Evolutionary conservation across 2,113 vertebrate genomes (phyloP), one percentile per base, ranked within the genome.

Genomic region (Protobothrops flavoviridis): DNA sequence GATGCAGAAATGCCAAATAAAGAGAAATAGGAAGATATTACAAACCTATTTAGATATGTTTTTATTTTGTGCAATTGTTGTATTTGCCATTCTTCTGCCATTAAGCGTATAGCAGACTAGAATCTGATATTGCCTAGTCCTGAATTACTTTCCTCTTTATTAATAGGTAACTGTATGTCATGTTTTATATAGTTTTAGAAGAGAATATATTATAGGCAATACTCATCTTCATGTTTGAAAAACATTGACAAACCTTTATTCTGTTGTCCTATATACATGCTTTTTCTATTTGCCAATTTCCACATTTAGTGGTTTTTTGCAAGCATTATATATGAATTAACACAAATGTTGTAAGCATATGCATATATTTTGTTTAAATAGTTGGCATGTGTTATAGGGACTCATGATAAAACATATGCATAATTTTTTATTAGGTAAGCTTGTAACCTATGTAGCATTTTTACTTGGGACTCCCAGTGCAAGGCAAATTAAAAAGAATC

Each of bases 61-160:
- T 88, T 11, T 45, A 92, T 24, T 88, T 20, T 92, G 13, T 24
- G 4, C 45, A 88, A 88, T 52, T 88, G 56, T 45, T 64, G 53
- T 50, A 43, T 43, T 88, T 88, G 88, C 29, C 39, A n/a, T 69
- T 52, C 50, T 88, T n/a, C 86, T 92, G 48, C 21, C 43, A 50
- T 29, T 64, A 92, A 92, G 43, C 33, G 74, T 56, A 53, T 56
- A 85, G 10, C 11, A 91, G 52, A 20, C 53, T n/a, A 45, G 74
- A 43, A 50, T 85, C 48, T 88, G 50, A 24, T 43, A 33, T 74
- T n/a, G 64, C 85, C 39, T 88, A 23, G 29, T 69, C 29, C 20
- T 88, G 39, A 92, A 88, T 55, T 92, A 88, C 50, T 39, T 92
- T n/a, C 23, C 33, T 88, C 53, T 24, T 88, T 69, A 88, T 55